Evolutionary conservation across 2,113 vertebrate species (phyloP).

Genomic region (Rallus limicola): DNA sequence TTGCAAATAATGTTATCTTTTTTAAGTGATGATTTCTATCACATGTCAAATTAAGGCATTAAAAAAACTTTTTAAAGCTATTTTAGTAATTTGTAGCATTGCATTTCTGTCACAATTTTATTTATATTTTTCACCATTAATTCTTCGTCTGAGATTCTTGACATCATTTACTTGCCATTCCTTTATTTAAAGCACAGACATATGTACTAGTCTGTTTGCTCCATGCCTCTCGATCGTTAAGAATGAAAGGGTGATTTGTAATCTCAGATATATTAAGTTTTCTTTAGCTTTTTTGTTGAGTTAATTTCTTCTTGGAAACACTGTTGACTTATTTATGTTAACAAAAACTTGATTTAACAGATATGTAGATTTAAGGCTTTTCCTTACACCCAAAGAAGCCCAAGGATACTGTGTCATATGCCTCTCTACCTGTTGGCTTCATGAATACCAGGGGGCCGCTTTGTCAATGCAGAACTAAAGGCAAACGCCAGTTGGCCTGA

Average conservation of each 20-base stretch:
- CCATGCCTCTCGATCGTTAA: not conserved
- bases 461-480: not conserved
- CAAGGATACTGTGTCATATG: not conserved
- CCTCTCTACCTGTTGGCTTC: not conserved
- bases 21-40: slow-evolving; percentile 77
- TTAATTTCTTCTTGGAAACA: not conserved
- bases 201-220: not conserved
- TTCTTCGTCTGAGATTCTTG: slow-evolving; percentile 24
- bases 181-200: not conserved
- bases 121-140: slow-evolving; percentile 43
- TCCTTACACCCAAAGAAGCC: not conserved
- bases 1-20: slow-evolving; percentile 78
- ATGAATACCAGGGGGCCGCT: not conserved
- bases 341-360: not conserved
- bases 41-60: slow-evolving; percentile 69
- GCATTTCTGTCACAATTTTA: slow-evolving; percentile 50
- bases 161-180: not conserved
- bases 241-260: not conserved
- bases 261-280: not conserved
- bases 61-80: slow-evolving; percentile 68
- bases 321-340: not conserved
- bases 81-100: slow-evolving; percentile 62
- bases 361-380: not conserved
- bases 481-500: fast-evolving
- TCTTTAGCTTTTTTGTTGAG: not conserved